Conservation (phyloP, 2,113 vertebrate species). For the Campylomormyrus numenius region DNA sequence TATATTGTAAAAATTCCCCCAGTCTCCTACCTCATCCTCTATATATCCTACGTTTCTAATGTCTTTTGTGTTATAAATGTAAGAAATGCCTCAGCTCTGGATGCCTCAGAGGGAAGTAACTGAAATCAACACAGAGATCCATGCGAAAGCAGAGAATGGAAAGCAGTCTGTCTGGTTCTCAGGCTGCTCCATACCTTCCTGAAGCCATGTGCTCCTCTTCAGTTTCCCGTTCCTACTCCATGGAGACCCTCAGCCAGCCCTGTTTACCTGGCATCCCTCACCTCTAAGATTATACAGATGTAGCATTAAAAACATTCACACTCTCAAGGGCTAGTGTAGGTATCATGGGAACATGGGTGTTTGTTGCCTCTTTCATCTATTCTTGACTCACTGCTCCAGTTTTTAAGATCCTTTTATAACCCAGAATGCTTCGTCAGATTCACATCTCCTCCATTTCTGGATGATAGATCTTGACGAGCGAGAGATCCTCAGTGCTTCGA, state of each 20-base stretch:
- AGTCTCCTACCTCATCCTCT: neutral
- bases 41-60: neutral
- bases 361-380: slow-evolving; percentile 7
- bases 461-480: neutral
- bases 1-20: neutral
- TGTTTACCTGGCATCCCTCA: neutral
- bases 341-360: neutral
- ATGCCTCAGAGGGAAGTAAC: neutral
- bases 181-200: neutral
- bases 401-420: slow-evolving; percentile 3
- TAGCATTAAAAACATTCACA: neutral
- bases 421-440: neutral
- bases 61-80: neutral
- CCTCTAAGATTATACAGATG: neutral
- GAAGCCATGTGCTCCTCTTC: neutral
- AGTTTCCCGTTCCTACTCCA: neutral
- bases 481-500: neutral
- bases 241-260: neutral
- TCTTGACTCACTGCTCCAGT: neutral
- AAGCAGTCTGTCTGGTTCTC: neutral
- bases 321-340: neutral
- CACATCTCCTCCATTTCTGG: neutral
- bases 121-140: neutral
- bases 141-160: neutral
- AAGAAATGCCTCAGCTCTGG: neutral